Evolutionary conservation across 2,797 vertebrate species (phyloP), one percentile per base, ranked within the genome.

Genomic region (Acomys russatus): DNA sequence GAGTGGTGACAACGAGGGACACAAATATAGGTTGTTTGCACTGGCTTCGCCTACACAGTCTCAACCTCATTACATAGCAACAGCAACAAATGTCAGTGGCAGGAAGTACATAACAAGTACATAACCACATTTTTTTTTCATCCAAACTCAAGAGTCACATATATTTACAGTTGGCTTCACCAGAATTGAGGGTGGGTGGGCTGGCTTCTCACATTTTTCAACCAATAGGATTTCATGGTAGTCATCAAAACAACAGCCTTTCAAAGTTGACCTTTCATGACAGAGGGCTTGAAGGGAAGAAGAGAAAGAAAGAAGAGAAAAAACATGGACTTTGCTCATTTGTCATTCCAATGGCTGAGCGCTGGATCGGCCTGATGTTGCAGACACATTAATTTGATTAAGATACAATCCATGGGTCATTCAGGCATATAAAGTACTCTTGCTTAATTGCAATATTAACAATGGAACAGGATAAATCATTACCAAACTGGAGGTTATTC

Each of bases 61-160:
- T 97, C 91, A 91, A 73, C 93, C 88, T 95, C 91, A 91, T 98
- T 98, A 98, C 97, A 97, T 38, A 93, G 90, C 77, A 98, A 91
- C 77, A 96, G 94, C 82, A 90, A 77, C 92, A 98, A 98, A 94
- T 95, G 63, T 96, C 97, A 97, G 83, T 28, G 74, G 96, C 89
- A 97, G 97, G 96, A 98, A 98, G 92, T 82, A 94, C 49, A 96
- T 84, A 95, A 92, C 92, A 97, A 97, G 96, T 98, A 93, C 77
- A 96, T 97, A 98, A 98, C 96, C 97, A 96, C 97, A 98, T 76
- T n/a, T 2, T 94, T 98, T 87, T 44, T 94, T 86, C 77, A 96
- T 95, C 82, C 95, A 96, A 94, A 96, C 76, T 89, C 73, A 95
- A 22, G 4, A 56, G 28, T 76, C 92, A 90, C 59, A 96, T 71